Evolutionary conservation across 2,888 invertebrate genomes (phyloP), one percentile per base, ranked within the genome.

Genomic region (Dryomyza anilis): DNA sequence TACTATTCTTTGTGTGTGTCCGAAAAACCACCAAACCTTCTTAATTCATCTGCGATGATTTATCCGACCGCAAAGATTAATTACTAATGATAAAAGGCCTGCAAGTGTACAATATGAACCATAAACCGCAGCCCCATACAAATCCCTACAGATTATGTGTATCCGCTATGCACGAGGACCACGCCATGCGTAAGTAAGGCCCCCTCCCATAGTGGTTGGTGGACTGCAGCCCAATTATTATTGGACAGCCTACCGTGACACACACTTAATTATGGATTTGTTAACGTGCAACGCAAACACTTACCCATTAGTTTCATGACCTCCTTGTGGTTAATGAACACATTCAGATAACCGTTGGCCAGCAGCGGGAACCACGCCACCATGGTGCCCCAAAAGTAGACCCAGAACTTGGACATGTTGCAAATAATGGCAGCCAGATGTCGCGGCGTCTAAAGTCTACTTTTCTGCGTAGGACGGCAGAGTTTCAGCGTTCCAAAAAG

Each of bases 251-350:
- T n/a, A n/a, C n/a, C n/a, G n/a, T n/a, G n/a, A n/a, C n/a, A n/a
- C n/a, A n/a, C n/a, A n/a, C n/a, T n/a, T n/a, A n/a, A n/a, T n/a
- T n/a, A n/a, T n/a, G n/a, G n/a, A n/a, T n/a, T n/a, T n/a, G n/a
- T n/a, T n/a, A n/a, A n/a, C 30, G 29, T n/a, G 25, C 2, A 12
- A 14, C 23, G 29, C 53, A 30, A 27, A 57, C 73, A 84, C 89
- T 89, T 85, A 92, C 91, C 91, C 83, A 92, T 84, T 76, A 92
- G 85, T 85, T 91, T 91, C 88, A 89, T 89, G 79, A 92, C 91
- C 86, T 92, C 91, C 71, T 88, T 88, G 82, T 90, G 89, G 83
- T 90, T 91, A 85, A 92, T 91, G 84, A 91, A 92, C 78, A 92
- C 88, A 84, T 91, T 90, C 78, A 91, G 87, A 86, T 91, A 90